Base-by-base conservation (phyloP, 2,888 invertebrate genomes). In the Stenurella melanura region DNA sequence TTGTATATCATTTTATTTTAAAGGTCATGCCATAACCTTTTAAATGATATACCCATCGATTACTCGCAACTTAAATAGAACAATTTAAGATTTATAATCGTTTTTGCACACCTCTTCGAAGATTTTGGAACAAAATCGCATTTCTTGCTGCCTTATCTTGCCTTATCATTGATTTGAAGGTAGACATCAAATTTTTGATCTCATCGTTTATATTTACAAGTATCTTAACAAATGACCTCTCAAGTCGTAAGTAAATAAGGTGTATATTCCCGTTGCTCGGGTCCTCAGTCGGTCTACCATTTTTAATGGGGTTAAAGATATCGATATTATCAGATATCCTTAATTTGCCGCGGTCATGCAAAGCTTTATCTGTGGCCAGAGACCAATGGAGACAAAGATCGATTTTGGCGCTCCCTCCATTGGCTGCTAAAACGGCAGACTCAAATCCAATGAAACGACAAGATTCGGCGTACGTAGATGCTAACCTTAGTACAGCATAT, bases 341-440 rank as follows among this genome's bases (percentile, higher is more conserved):
- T 50, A 71, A 77, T 72, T 57, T 54, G 68, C 66, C 74, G 50
- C 18, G 38, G 66, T 72, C 78, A 74, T 69, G 79, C 79, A 60
- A 77, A 50, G 61, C 67, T 71, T 69, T n/a, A 50, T 61, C 34
- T 17, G 63, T 15, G 63, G 34, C 69, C n/a, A 7, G 42, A 15
- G 61, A 42, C 81, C 80, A 81, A 81, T 80, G 68, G 64, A 50
- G 57, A 19, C 11, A 11, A 0, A 71, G 80, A 80, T 81, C 81
- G 81, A 81, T 81, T 77, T 78, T 56, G 26, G 56, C 64, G 11
- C 11, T 12, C 19, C n/a, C 66, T 15, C 34, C 66, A 80, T 80
- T 80, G 78, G 80, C 26, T 15, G 26, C 66, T 15, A 15, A 34
- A 17, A 63, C 38, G 19, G 42, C 67, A 19, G 42, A 18, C 18